Evolutionary conservation across 2,888 invertebrate species (phyloP), one percentile per base, ranked within the genome.

Genomic region (Diaperis boleti): DNA sequence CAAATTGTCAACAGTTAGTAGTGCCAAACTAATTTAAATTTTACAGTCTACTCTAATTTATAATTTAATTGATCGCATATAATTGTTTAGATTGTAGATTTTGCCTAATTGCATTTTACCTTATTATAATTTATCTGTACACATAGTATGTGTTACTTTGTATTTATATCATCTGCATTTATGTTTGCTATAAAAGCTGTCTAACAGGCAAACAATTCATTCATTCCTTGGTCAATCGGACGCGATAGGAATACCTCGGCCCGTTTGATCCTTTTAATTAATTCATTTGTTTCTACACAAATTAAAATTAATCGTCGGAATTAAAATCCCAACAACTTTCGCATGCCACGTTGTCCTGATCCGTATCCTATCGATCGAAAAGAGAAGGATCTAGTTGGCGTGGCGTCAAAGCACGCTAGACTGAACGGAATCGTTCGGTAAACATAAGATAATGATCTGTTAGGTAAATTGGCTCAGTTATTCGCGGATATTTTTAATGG

Each of bases 381-480:
- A 4, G 18, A 31, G 37, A 39, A 14, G 14, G 33, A n/a, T 26
- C 13, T 11, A 17, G 15, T 11, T 17, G 29, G 22, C 63, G 63
- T 55, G 39, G 26, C 4, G 29, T 7, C 2, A 37, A 33, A 37
- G 20, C 14, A 17, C 8, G 2, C 3, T 14, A 47, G 62, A 64
- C 14, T 11, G 20, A 17, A 18, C 17, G 6, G 41, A 72, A 74
- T 75, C 74, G 73, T 74, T 74, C 71, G 74, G 74, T 71, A 72
- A 74, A 73, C 72, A 72, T 73, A 75, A 78, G 78, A 79, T 79
- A 79, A 79, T 71, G 79, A 79, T 79, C 79, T 71, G 76, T 76
- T 77, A 77, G 77, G 76, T 79, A 79, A 79, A 79, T 79, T 79
- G 78, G 78, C 78, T 76, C 76, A 75, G 79, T 76, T 77, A 78